A percentile compares a stretch with the other conserved stretches of the same genome.
These are phyloP conservation scores for Sebastiscus albofasciatus DNA, from an alignment of 2,797 vertebrate genomes.

Conservation along the genomic window DNA sequence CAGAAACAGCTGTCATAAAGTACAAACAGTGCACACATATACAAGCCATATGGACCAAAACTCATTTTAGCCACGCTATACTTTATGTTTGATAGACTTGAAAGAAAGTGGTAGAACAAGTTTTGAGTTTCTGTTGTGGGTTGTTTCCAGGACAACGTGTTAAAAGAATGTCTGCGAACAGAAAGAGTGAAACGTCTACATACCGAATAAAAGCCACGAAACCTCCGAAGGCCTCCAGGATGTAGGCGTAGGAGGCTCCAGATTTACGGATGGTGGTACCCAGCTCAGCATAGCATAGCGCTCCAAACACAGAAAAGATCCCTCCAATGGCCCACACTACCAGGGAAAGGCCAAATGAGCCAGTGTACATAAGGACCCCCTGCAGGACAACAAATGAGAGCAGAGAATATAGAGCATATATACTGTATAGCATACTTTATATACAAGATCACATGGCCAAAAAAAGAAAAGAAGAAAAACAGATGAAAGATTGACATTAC, in stretches of 20 bases:
- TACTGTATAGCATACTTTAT: neutral
- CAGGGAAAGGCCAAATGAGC: conserved; percentile 84
- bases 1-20: neutral
- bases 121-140: neutral
- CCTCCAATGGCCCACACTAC: conserved; percentile 85
- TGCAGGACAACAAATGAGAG: conserved; percentile 44
- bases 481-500: neutral
- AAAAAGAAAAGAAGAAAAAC: neutral
- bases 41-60: neutral
- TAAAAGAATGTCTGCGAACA: neutral
- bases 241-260: conserved; percentile 86
- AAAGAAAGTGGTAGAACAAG: neutral
- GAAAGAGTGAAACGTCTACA: neutral
- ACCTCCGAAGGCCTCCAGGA: conserved; percentile 85
- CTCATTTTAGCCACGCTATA: no score
- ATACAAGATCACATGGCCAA: neutral
- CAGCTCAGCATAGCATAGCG: conserved; percentile 86
- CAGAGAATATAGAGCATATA: neutral
- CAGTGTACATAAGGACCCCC: conserved; percentile 82
- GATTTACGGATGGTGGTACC: conserved; percentile 87
- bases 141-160: neutral
- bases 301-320: conserved; percentile 85
- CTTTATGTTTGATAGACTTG: neutral
- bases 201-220: conserved; percentile 86
- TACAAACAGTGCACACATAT: neutral